Evolutionary conservation across 2,888 invertebrate species (phyloP).

Genomic region (Leptinotarsa rubiginosa): DNA sequence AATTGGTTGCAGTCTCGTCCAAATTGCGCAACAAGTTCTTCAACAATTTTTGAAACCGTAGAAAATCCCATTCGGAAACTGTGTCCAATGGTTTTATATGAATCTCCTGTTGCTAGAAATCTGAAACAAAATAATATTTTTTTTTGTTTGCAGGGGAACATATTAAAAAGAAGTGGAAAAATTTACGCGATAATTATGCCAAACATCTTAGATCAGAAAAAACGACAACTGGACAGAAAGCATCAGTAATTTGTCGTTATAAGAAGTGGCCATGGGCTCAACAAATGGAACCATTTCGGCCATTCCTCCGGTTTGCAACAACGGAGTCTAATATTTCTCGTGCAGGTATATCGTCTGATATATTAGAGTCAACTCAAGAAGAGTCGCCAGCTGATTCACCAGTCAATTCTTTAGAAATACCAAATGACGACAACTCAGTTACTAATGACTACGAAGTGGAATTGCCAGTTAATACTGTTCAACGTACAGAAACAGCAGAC

Average conservation of each 20-base stretch:
- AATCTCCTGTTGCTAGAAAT: slow-evolving; percentile 37
- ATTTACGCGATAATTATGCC: slow-evolving; percentile 10
- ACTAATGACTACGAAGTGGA: slow-evolving; percentile 2
- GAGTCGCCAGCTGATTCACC: slow-evolving; percentile 8
- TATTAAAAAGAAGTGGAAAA: slow-evolving; percentile 8
- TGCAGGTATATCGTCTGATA: slow-evolving; percentile 10
- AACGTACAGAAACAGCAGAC: slow-evolving; percentile 5
- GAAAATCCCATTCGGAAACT: slow-evolving; percentile 47
- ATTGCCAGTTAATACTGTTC: slow-evolving; percentile 7
- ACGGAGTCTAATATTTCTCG: slow-evolving; percentile 1
- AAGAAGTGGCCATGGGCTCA: neutral
- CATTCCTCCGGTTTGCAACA: slow-evolving; percentile 7
- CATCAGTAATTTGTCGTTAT: slow-evolving; percentile 8
- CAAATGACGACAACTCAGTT: slow-evolving; percentile 5
- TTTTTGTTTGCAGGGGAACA: slow-evolving; percentile 5
- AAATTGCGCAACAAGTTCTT: slow-evolving; percentile 43
- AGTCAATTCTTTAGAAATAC: slow-evolving; percentile 10
- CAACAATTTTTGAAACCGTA: slow-evolving; percentile 41
- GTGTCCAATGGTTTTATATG: slow-evolving; percentile 42
- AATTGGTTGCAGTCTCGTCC: slow-evolving; percentile 27
- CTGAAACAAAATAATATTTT: slow-evolving; percentile 18
- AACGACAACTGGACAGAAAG: slow-evolving; percentile 3
- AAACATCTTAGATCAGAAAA: slow-evolving; percentile 2
- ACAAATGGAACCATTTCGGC: slow-evolving; percentile 3
- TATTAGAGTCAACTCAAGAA: slow-evolving; percentile 4